Conservation (phyloP, 2,113 vertebrate genomes). For the Melanocharis versteri region DNA sequence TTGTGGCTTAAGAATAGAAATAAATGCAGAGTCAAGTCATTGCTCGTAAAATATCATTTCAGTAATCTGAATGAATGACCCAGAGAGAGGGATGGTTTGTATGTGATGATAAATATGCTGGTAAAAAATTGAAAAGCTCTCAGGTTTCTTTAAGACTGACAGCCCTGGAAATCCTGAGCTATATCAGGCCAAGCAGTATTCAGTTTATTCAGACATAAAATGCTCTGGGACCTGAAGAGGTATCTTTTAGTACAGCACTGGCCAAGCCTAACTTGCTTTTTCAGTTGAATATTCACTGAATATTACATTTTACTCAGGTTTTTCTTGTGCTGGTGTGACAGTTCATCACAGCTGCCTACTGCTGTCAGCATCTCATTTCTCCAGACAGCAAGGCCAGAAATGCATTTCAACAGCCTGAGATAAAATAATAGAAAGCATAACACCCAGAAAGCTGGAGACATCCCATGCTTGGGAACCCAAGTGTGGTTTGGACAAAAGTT, state of each 20-base stretch:
- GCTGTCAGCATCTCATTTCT: background rate
- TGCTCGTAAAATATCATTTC: background rate
- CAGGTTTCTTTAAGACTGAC: background rate
- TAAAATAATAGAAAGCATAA: background rate
- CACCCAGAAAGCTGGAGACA: background rate
- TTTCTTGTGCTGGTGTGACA: background rate
- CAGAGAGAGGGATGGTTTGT: background rate
- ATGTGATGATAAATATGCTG: background rate
- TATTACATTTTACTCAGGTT: background rate
- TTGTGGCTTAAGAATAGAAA: background rate
- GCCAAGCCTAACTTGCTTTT: background rate
- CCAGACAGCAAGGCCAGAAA: background rate
- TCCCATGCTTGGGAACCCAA: background rate
- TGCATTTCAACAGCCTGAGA: background rate
- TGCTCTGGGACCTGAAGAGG: background rate
- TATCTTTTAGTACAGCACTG: background rate
- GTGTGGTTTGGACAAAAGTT: background rate
- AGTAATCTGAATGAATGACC: background rate
- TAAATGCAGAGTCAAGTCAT: background rate
- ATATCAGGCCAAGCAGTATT: background rate
- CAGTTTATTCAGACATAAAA: background rate
- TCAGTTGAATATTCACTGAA: background rate
- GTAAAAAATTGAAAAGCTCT: background rate
- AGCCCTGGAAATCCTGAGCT: background rate
- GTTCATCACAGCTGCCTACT: background rate